Percentiles rank a stretch among this genome's conserved stretches.
phyloP scores from a whole-genome alignment of 2,797 vertebrate genomes.

The Eulemur mongoz region DNA sequence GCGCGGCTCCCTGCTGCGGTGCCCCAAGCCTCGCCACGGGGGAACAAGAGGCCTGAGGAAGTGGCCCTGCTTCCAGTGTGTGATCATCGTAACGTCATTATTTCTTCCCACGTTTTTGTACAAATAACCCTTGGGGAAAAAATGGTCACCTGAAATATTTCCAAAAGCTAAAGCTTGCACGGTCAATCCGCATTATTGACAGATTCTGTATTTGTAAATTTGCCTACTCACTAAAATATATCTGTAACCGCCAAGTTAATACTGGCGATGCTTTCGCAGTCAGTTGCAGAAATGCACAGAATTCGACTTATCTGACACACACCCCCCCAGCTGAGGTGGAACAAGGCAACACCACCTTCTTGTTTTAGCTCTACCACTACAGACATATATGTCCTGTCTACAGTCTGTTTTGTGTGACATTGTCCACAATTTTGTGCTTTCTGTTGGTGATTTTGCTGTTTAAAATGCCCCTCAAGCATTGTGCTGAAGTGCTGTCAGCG shows the following conservation, averaged over 20 bases:
- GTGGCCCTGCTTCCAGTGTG: accelerated
- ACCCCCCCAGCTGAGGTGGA: too few relatives aligned
- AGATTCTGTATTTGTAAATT: background rate
- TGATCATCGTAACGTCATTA: background rate
- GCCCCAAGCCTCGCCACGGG: background rate
- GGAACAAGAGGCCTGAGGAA: accelerated
- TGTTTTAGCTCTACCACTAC: background rate
- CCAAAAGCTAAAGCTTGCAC: background rate
- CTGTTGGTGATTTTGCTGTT: background rate
- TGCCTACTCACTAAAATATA: background rate
- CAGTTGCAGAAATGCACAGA: background rate
- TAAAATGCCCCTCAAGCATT: background rate
- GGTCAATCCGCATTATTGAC: background rate
- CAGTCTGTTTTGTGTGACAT: background rate
- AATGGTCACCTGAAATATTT: background rate
- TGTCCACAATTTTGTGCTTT: background rate
- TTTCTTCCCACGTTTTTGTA: background rate
- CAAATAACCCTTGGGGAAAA: background rate
- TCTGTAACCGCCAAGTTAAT: background rate
- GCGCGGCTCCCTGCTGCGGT: background rate
- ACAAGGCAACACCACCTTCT: background rate
- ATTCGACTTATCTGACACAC: accelerated
- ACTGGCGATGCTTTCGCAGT: background rate
- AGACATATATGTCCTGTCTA: background rate
- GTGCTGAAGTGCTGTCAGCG: background rate